Conservation (phyloP, 2,797 vertebrate genomes). For the Streptopelia turtur region DNA sequence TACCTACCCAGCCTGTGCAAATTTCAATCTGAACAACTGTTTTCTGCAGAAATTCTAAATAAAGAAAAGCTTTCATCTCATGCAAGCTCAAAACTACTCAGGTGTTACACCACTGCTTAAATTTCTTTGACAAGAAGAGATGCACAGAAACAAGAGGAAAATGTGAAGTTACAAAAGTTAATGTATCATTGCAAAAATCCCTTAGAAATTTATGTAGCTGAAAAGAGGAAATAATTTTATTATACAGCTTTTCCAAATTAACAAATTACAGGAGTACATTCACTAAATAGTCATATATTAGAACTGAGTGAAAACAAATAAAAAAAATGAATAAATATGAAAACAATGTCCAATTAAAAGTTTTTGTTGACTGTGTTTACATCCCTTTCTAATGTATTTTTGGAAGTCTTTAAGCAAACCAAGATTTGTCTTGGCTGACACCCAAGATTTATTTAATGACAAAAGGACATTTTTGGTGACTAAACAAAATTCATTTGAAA, state of each 20-base stretch:
- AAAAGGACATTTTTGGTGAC: neutral
- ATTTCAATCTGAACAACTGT: neutral
- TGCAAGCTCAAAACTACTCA: neutral
- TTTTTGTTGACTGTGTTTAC: neutral
- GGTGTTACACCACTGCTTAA: neutral
- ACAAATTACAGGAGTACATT: neutral
- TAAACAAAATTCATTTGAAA: neutral
- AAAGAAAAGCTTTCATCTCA: neutral
- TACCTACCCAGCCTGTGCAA: neutral
- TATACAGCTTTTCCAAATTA: neutral
- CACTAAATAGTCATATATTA: neutral
- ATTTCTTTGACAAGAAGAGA: neutral
- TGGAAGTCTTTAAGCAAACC: neutral
- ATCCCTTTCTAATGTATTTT: neutral
- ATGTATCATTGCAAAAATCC: neutral
- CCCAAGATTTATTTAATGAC: neutral
- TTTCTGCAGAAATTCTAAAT: neutral
- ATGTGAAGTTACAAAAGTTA: neutral
- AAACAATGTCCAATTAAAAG: neutral
- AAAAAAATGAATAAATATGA: neutral
- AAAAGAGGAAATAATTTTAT: neutral
- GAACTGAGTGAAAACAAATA: neutral
- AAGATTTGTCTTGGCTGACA: neutral
- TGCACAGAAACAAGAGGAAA: neutral
- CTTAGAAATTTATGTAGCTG: neutral